Percentiles rank a stretch among this genome's conserved stretches.
Evolutionary conservation across 2,797 vertebrate genomes (phyloP).

Genomic region (Schizothorax lantsangensis): DNA sequence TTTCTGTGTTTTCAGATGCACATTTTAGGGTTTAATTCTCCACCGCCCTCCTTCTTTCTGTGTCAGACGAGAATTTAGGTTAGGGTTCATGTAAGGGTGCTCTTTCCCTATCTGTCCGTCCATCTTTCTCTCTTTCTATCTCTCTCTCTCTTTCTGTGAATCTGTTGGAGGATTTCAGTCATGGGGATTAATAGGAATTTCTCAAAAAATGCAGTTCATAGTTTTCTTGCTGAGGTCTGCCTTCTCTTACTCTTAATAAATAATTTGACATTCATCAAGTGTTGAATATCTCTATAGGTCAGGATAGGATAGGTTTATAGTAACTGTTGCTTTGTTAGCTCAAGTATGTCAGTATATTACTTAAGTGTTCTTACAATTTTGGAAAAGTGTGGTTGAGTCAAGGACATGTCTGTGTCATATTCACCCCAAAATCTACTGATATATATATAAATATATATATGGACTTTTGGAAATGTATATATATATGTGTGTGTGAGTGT

Average conservation of each 20-base stretch:
- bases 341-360: neutral
- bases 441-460: neutral
- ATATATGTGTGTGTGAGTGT: neutral
- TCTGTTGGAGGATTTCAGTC: neutral
- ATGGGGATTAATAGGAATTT: neutral
- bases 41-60: constrained; percentile 4
- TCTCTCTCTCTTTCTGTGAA: constrained; percentile 7
- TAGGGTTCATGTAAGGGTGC: constrained; percentile 37
- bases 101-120: neutral
- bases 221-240: neutral
- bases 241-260: neutral
- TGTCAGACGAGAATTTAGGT: constrained; percentile 35
- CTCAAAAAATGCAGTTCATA: neutral
- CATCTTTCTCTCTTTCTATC: constrained; percentile 4
- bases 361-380: neutral
- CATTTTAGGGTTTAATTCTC: neutral
- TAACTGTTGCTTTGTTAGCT: neutral
- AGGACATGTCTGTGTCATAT: neutral
- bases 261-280: neutral
- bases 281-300: neutral
- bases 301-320: neutral
- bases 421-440: neutral
- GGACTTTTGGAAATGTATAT: neutral
- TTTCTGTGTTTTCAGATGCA: constrained; percentile 24
- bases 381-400: neutral